Conservation (phyloP, 2,797 vertebrate genomes). For the Bradypodion ventrale region DNA sequence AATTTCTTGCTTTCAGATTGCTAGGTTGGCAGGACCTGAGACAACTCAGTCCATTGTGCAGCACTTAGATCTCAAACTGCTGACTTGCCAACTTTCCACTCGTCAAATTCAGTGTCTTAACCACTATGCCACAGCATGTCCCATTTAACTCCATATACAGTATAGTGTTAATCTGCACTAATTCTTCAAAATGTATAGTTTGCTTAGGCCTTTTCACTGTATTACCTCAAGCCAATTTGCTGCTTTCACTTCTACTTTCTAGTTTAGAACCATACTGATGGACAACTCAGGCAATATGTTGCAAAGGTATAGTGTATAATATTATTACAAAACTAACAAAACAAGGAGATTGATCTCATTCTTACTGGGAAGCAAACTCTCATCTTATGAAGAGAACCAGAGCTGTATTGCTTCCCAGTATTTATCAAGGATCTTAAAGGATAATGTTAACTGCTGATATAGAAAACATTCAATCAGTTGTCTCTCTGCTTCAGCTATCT, state of each 20-base stretch:
- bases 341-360: neutral
- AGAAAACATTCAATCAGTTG: neutral
- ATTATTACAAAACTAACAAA: neutral
- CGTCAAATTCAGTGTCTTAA: no score
- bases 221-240: neutral
- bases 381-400: neutral
- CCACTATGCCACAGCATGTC: no score
- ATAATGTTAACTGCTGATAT: neutral
- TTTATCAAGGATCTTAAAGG: neutral
- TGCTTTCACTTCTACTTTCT: neutral
- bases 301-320: neutral
- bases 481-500: constrained; percentile 35
- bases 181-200: neutral
- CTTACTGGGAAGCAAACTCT: neutral
- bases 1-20: no score
- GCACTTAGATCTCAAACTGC: no score
- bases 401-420: neutral
- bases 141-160: neutral
- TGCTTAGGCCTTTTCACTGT: neutral
- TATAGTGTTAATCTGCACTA: neutral
- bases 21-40: no score
- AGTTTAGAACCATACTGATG: neutral
- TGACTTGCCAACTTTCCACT: no score
- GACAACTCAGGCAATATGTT: neutral
- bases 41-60: no score